A percentile compares a stretch with the other conserved stretches of the same genome.
Conservation (phyloP, 2,888 invertebrate species). For the Drosophila atripex region DNA sequence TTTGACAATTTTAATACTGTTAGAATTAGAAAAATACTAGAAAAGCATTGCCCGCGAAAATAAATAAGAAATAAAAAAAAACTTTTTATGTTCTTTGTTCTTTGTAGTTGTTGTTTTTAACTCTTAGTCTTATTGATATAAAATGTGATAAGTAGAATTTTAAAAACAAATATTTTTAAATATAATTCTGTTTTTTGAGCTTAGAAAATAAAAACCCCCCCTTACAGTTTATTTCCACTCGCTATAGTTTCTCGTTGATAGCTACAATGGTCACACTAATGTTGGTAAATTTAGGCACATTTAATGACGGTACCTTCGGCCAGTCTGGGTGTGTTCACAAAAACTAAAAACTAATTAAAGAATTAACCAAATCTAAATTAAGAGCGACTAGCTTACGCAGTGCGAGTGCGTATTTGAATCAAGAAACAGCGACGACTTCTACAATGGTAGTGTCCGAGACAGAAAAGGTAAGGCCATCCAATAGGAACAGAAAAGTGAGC, state of each 20-base stretch:
- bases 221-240: not conserved
- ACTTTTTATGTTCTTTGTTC: too few relatives aligned
- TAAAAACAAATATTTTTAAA: not conserved
- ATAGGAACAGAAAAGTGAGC: conserved; percentile 39
- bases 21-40: too few relatives aligned
- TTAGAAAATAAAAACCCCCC: not conserved
- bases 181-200: not conserved
- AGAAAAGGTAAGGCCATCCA: conserved; percentile 65
- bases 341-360: conserved; percentile 29
- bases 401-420: conserved; percentile 52
- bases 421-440: conserved; percentile 37
- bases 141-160: too few relatives aligned
- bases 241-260: not conserved
- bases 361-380: conserved; percentile 31
- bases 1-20: too few relatives aligned
- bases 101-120: too few relatives aligned
- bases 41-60: too few relatives aligned
- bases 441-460: conserved; percentile 73
- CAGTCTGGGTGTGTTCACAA: conserved; percentile 21
- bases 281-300: not conserved
- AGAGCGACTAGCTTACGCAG: conserved; percentile 48
- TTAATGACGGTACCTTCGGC: not conserved
- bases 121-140: too few relatives aligned
- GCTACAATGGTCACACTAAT: conserved; percentile 6
- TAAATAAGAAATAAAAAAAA: too few relatives aligned